Evolutionary conservation across 1,140 invertebrate genomes (phyloP).

Genomic region (Listronotus bonariensis): DNA sequence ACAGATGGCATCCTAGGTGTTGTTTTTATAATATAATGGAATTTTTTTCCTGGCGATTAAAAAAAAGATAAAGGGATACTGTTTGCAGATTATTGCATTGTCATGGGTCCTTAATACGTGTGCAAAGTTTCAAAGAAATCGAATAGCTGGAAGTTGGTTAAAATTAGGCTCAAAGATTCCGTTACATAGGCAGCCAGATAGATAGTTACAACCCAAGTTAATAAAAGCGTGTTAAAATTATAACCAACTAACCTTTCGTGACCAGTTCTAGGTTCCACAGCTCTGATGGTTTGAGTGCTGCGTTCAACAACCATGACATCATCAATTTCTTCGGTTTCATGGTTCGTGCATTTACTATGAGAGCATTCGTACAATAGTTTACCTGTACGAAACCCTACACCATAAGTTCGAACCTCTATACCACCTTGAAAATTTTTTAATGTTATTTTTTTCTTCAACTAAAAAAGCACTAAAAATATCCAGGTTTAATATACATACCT

Average conservation of each 20-base stretch:
- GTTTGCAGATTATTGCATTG: too few relatives aligned
- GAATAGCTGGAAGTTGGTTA: too few relatives aligned
- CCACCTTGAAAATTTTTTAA: slow-evolving; percentile 57
- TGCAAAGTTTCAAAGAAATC: too few relatives aligned
- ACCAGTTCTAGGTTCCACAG: slow-evolving; percentile 81
- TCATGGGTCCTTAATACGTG: too few relatives aligned
- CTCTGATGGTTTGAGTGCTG: slow-evolving; percentile 83
- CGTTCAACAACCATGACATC: slow-evolving; percentile 80
- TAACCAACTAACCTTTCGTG: slow-evolving; percentile 68
- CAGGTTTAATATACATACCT: slow-evolving; percentile 59
- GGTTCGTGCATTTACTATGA: slow-evolving; percentile 71
- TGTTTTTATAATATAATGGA: too few relatives aligned
- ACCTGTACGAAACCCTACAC: slow-evolving; percentile 77
- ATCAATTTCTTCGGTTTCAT: slow-evolving; percentile 55
- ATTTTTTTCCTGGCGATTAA: too few relatives aligned
- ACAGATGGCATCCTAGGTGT: too few relatives aligned
- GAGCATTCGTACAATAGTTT: slow-evolving; percentile 78
- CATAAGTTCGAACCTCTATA: slow-evolving; percentile 69
- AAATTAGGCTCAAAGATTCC: too few relatives aligned
- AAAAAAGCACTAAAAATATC: neutral
- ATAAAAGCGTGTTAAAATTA: too few relatives aligned
- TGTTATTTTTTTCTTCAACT: slow-evolving; percentile 7
- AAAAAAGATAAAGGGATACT: too few relatives aligned
- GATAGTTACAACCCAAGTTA: too few relatives aligned
- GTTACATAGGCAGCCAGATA: too few relatives aligned